Base-by-base conservation (phyloP, 2,113 vertebrate genomes). In the Canis aureus region DNA sequence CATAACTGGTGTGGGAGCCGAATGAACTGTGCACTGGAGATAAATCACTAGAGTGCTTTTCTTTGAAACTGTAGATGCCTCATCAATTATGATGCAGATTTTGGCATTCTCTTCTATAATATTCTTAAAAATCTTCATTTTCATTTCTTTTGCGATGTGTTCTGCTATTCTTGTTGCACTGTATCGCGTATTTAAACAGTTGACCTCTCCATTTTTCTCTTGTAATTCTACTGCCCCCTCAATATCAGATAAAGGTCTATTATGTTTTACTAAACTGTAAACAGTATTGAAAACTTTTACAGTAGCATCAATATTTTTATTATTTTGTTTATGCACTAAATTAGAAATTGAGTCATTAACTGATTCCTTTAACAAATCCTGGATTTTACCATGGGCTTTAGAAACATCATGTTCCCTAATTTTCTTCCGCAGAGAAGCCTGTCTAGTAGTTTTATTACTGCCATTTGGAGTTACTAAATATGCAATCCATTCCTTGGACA, bases 351-450 rank as follows among this genome's bases (percentile, higher is more conserved):
- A 94, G 76, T 82, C 91, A 92, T 93, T 71, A 53, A 73, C 5
- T n/a, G 78, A 89, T 59, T 92, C 87, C 57, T 97, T 97, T 94
- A 97, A 89, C 53, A 96, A 94, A 86, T 95, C 66, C 74, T 95
- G 82, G 71, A 91, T 95, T 95, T 97, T 95, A 95, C 83, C 84
- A 71, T 78, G 59, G 49, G 87, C 87, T 96, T 97, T 95, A 85
- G 90, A 96, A 95, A 97, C 27, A 80, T 80, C 67, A 32, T 91
- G 78, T 67, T 96, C 76, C 51, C 78, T 95, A 35, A 88, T 93
- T 82, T 96, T 94, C 90, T 96, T 95, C 22, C 1, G 0, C 57
- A 97, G 89, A 97, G 94, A 90, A 55, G 67, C 89, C 35, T 96
- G 86, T 81, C 78, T 95, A 23, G 86, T 84, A 82, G 78, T 80